phyloP scores from a whole-genome alignment of 2,797 vertebrate genomes.

The Gymnothorax javanicus region DNA sequence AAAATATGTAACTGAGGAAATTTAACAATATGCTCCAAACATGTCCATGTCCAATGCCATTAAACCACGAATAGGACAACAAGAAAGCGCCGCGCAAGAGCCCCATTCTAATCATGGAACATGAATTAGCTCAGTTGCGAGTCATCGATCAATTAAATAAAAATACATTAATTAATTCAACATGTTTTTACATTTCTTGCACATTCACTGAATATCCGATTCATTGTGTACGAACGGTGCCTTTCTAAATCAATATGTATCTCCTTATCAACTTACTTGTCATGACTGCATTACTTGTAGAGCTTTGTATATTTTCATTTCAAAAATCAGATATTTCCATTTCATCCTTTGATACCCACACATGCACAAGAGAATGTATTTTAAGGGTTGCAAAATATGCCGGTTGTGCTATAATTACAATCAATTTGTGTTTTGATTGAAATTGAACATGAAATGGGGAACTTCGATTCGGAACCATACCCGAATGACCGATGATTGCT shows the following conservation, averaged over 20 bases:
- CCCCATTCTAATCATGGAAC: background rate
- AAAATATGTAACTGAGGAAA: background rate
- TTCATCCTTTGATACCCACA: background rate
- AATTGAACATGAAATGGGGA: background rate
- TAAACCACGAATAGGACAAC: background rate
- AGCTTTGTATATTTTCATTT: background rate
- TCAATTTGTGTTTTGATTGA: background rate
- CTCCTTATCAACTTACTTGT: background rate
- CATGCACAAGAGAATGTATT: background rate
- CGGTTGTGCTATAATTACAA: background rate
- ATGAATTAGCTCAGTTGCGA: background rate
- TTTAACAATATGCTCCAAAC: background rate
- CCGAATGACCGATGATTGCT: background rate
- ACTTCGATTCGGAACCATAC: background rate
- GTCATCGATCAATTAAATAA: background rate
- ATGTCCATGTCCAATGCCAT: background rate
- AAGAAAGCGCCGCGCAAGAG: background rate
- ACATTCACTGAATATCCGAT: background rate
- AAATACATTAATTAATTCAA: background rate
- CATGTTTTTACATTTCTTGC: background rate
- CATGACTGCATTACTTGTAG: background rate
- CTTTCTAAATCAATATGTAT: background rate
- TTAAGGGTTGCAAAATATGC: background rate
- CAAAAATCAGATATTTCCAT: background rate
- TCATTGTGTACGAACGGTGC: background rate